phyloP scores from a whole-genome alignment of 1,140 invertebrate genomes.

The Drosophila azteca region DNA sequence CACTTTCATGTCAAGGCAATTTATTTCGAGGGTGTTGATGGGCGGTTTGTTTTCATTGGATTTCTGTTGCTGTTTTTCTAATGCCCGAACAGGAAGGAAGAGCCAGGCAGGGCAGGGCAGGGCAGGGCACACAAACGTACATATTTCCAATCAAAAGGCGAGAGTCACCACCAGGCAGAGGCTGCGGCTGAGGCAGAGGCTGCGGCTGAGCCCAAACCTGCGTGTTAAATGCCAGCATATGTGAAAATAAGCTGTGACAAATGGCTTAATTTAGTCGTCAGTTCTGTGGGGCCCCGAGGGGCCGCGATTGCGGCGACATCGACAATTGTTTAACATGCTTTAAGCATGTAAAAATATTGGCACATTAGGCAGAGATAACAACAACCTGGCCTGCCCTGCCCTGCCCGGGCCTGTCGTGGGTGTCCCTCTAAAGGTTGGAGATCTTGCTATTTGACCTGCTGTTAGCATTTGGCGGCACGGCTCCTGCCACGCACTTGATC shows the following conservation, averaged over 20 bases:
- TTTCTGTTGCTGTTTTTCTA: conserved; percentile 81
- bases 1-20: conserved; percentile 59
- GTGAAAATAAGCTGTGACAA: conserved; percentile 83
- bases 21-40: conserved; percentile 80
- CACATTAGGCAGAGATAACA: conserved; percentile 76
- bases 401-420: conserved; percentile 7
- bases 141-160: conserved; percentile 76
- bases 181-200: conserved; percentile 30
- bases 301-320: conserved; percentile 6
- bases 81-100: conserved; percentile 26
- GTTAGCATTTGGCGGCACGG: conserved; percentile 62
- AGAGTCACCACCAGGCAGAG: conserved; percentile 42
- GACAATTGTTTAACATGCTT: conserved; percentile 67
- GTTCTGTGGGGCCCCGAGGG: conserved; percentile 12
- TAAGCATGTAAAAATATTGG: conserved; percentile 77
- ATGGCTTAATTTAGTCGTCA: conserved; percentile 84
- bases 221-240: conserved; percentile 83
- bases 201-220: conserved; percentile 50
- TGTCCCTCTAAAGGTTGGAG: conserved; percentile 11
- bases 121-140: conserved; percentile 33
- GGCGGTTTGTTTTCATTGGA: conserved; percentile 83
- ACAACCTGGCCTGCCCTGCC: conserved; percentile 21
- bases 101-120: too few species aligned
- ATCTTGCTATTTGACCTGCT: conserved; percentile 68
- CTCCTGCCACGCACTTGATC: conserved; percentile 31